Conservation (phyloP, 2,888 invertebrate species). For the Keiferia lycopersicella region DNA sequence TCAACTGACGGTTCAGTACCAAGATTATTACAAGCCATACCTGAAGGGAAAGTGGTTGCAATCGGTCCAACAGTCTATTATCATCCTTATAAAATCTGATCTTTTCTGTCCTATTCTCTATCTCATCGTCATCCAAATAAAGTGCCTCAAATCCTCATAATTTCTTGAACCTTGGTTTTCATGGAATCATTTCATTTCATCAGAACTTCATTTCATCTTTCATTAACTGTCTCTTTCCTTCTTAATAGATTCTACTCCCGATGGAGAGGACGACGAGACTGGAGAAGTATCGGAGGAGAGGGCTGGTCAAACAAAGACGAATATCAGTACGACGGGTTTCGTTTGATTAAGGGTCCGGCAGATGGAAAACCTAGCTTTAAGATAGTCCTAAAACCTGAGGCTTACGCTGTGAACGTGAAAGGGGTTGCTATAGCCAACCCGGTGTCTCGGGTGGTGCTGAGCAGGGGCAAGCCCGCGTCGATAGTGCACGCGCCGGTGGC, state of each 20-base stretch:
- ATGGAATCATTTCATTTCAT: conserved; percentile 28
- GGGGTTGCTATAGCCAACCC: conserved; percentile 87
- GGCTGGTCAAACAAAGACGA: conserved; percentile 47
- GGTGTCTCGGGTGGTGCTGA: conserved; percentile 83
- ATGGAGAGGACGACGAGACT: conserved; percentile 43
- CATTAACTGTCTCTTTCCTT: conserved; percentile 51
- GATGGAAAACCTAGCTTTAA: conserved; percentile 48
- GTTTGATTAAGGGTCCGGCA: conserved; percentile 50
- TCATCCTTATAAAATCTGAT: conserved; percentile 63
- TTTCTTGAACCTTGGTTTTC: neutral
- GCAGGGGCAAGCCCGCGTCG: conserved; percentile 81
- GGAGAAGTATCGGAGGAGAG: conserved; percentile 40
- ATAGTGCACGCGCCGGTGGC: conserved; percentile 85
- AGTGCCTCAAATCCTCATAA: neutral
- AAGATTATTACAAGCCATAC: conserved; percentile 72
- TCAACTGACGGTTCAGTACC: conserved; percentile 59
- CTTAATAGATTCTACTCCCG: conserved; percentile 63
- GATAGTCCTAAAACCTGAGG: conserved; percentile 81
- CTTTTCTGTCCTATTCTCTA: conserved; percentile 27
- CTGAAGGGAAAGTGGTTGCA: conserved; percentile 86
- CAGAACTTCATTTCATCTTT: conserved; percentile 27
- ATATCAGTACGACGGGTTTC: conserved; percentile 59
- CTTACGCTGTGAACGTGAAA: conserved; percentile 83
- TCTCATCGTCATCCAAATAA: conserved; percentile 26
- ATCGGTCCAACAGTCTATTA: conserved; percentile 88